Base-by-base conservation (phyloP, 92 coral and sea anemone genomes). In the Epizoanthus ramosus region DNA sequence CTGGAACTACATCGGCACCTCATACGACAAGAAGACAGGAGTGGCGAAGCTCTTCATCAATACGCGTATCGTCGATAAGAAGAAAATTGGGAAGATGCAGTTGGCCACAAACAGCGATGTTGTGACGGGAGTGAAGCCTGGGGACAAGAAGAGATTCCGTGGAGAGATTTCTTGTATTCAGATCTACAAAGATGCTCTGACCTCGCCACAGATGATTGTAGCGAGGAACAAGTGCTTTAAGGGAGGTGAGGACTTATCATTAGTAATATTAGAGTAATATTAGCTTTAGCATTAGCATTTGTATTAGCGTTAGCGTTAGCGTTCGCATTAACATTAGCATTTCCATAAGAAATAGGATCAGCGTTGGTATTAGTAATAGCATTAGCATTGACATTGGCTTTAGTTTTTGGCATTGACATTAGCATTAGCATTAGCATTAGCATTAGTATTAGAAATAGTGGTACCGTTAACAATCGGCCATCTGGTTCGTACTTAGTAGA, bases 141-240 rank as follows among this genome's bases (percentile, higher is more conserved):
- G 92, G 1, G 92, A 90, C 65, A 79, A 69, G 53, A 88, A 93
- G 59, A 67, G 87, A 21, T 88, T 68, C 84, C 83, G 87, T 18
- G 97, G 97, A 2, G 79, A 83, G 59, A 74, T 93, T 14, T 85
- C 94, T 8, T 93, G 97, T 74, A 86, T 93, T 75, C 94, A 93
- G 63, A 88, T 93, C 54, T 93, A 88, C 56, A 93, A 88, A 75
- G 83, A 88, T 16, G 92, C 92, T n/a, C 85, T 93, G 24, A 79
- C 69, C 2, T 25, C 60, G 22, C 37, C 71, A 22, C 81, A 85
- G 74, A 84, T 88, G 18, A 61, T 77, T 17, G 57, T 43, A 24
- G 71, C 16, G 23, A 61, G 71, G 39, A 77, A 77, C 50, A 60
- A 39, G 37, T 77, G 82, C 71, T 77, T 61, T 57, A 77, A 77